Evolutionary conservation across 2,797 vertebrate genomes (phyloP).

Genomic region (Myotis vivesi): DNA sequence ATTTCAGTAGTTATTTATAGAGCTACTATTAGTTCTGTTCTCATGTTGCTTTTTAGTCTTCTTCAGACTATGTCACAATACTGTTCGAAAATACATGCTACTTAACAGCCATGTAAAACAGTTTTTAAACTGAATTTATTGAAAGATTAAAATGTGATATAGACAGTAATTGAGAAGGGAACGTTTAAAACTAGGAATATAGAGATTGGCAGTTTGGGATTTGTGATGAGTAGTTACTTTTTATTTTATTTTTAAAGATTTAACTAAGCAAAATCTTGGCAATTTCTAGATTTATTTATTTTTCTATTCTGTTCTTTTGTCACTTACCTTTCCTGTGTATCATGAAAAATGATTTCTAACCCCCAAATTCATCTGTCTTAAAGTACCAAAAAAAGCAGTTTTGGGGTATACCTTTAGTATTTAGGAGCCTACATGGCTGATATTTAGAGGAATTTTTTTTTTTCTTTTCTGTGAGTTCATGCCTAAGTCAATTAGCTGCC

Average conservation of each 20-base stretch:
- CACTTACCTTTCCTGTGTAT: background rate
- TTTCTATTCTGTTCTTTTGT: background rate
- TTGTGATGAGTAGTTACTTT: background rate
- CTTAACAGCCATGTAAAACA: background rate
- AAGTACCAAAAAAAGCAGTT: constrained; percentile 4
- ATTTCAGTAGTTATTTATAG: background rate
- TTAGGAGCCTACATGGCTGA: background rate
- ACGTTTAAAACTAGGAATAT: background rate
- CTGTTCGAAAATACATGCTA: background rate
- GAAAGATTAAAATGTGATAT: constrained; percentile 27
- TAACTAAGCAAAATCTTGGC: constrained; percentile 9
- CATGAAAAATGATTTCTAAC: constrained; percentile 20
- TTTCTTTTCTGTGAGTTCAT: background rate
- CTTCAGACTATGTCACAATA: background rate
- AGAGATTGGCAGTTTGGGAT: background rate
- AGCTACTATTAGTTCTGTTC: background rate
- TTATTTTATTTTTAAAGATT: constrained; percentile 43
- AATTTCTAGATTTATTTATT: constrained; percentile 4
- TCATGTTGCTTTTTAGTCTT: background rate
- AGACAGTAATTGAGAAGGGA: background rate
- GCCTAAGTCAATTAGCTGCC: background rate
- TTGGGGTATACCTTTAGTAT: background rate
- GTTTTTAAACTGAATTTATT: constrained; percentile 16
- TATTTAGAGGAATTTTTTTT: background rate
- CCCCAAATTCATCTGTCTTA: background rate